Base-by-base conservation (phyloP, 2,888 invertebrate genomes). In the Isoperla grammatica region DNA sequence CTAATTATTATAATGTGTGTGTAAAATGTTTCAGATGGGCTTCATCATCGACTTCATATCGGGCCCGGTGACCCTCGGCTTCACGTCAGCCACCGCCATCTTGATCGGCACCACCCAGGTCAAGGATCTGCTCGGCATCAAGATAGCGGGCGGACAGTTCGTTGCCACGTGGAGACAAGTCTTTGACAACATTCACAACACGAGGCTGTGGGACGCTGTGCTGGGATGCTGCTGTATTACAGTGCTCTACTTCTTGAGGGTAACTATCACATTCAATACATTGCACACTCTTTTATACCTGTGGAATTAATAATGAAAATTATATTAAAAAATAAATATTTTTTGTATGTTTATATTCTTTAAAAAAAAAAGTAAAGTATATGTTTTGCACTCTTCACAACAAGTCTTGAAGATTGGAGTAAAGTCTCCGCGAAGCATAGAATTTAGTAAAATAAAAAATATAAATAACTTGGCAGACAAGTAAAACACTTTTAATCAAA, bases 1-100 rank as follows among this genome's bases (percentile, higher is more conserved):
- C n/a, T n/a, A n/a, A n/a, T n/a, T n/a, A n/a, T n/a, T n/a, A n/a
- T n/a, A n/a, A n/a, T n/a, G n/a, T n/a, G n/a, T n/a, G n/a, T n/a
- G n/a, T n/a, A n/a, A n/a, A n/a, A n/a, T 15, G n/a, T 40, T 40
- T 12, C n/a, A 40, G 15, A 40, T 40, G 40, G 15, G 90, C 48
- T 90, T 90, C 73, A 75, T 90, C 65, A 85, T 90, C 66, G 88
- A 90, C 75, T 90, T 90, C 75, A 89, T 90, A 69, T 89, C 89
- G 64, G 87, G 87, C n/a, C 89, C 90, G 42, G 88, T 88, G 62
- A 85, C 87, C 2, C 85, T 86, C 61, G 88, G 87, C 6, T 90
- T 90, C 75, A 89, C 90, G 2, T 88, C 88, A 0, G 90, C 90
- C 0, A 89, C 90, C 0, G 88, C 90, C 65, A 85, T 90, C 65